Percentiles rank a stretch among this genome's conserved stretches.
phyloP scores from a whole-genome alignment of 2,113 vertebrate genomes.

The Crotalus tigris region DNA sequence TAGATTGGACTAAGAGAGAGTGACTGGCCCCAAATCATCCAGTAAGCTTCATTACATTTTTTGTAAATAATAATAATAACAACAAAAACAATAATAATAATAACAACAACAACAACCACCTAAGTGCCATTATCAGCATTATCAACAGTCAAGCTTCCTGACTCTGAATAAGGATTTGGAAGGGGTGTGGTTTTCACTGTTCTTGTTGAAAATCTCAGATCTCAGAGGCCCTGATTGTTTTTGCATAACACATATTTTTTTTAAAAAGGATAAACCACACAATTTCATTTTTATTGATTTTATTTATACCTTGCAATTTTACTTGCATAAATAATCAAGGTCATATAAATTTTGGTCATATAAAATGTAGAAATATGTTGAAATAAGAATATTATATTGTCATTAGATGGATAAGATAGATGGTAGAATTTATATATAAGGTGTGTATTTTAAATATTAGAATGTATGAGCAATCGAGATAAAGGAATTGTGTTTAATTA shows the following conservation, averaged over 20 bases:
- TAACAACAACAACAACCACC: neutral
- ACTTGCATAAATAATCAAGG: neutral
- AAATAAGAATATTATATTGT: too few relatives aligned
- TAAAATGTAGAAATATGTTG: too few relatives aligned
- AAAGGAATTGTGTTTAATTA: too few relatives aligned
- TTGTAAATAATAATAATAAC: neutral
- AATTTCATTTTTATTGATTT: neutral
- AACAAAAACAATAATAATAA: too few relatives aligned
- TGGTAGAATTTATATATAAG: too few relatives aligned
- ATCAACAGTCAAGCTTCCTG: neutral
- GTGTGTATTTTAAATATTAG: too few relatives aligned
- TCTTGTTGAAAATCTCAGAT: neutral
- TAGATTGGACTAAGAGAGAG: neutral
- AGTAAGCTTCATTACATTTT: neutral
- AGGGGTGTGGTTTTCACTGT: too few relatives aligned
- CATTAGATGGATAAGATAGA: too few relatives aligned
- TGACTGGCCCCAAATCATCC: neutral
- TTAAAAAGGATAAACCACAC: neutral
- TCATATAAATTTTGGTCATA: too few relatives aligned
- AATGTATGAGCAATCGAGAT: too few relatives aligned
- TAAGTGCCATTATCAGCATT: neutral
- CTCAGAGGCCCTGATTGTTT: neutral
- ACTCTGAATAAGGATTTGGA: neutral
- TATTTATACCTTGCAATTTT: neutral
- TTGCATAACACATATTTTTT: neutral